These are phyloP conservation scores for Notolepis coatsorum DNA, from an alignment of 2,797 vertebrate species.

Conservation along the genomic window DNA sequence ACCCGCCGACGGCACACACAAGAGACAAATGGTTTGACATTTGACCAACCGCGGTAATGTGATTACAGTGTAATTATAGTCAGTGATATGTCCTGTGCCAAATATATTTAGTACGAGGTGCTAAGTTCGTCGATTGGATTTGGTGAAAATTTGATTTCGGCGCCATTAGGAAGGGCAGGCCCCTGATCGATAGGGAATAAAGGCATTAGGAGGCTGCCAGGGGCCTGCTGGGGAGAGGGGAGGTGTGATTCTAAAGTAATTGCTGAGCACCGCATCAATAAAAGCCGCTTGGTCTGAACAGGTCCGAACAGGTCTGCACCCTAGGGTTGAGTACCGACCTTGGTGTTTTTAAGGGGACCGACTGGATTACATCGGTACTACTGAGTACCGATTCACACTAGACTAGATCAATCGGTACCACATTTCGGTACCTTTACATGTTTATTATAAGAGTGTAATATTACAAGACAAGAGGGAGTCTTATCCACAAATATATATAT, in stretches of 20 bases:
- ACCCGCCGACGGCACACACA: too few relatives aligned
- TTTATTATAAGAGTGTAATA: too few relatives aligned
- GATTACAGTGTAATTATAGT: too few relatives aligned
- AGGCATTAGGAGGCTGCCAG: constrained; percentile 65
- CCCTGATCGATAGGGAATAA: constrained; percentile 75
- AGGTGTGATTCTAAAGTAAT: constrained; percentile 72
- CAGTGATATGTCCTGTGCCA: constrained; percentile 55
- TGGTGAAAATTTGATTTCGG: constrained; percentile 70
- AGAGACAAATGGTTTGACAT: constrained; percentile 62
- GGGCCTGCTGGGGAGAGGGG: constrained; percentile 55
- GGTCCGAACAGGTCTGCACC: too few relatives aligned
- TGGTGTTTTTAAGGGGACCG: too few relatives aligned
- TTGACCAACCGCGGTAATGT: constrained; percentile 57
- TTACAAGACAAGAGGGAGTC: too few relatives aligned
- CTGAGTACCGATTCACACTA: too few relatives aligned
- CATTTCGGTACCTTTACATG: too few relatives aligned
- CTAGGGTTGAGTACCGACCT: too few relatives aligned
- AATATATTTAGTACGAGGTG: constrained; percentile 67
- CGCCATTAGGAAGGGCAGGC: constrained; percentile 65
- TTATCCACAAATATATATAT: too few relatives aligned
- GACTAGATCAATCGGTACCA: too few relatives aligned
- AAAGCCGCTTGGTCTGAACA: constrained; percentile 32
- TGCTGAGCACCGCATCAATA: constrained; percentile 51
- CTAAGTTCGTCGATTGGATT: constrained; percentile 70
- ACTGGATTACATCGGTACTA: too few relatives aligned